phyloP scores from a whole-genome alignment of 2,113 vertebrate species.

The Notiomystis cincta region DNA sequence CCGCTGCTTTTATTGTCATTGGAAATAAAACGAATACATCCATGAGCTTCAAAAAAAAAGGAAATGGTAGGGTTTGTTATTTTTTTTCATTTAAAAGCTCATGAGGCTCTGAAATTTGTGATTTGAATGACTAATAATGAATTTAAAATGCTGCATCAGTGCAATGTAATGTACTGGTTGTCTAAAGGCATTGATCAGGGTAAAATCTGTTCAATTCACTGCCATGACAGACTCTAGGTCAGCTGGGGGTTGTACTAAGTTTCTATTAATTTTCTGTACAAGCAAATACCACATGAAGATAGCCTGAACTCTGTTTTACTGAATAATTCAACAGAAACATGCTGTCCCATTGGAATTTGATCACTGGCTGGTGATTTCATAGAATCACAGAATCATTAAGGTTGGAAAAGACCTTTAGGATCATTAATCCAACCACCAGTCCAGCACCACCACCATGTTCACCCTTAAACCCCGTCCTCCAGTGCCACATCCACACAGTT shows the following conservation, averaged over 20 bases:
- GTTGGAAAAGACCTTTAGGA: neutral
- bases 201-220: neutral
- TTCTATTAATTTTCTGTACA: neutral
- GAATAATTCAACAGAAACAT: neutral
- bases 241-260: neutral
- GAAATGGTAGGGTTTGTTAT: rapidly evolving
- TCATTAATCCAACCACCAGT: neutral
- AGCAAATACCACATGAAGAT: neutral
- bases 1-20: neutral
- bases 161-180: neutral
- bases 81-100: neutral
- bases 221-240: neutral
- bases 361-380: neutral
- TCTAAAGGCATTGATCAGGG: neutral
- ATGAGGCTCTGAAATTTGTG: neutral
- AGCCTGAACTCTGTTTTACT: neutral
- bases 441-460: neutral
- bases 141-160: neutral
- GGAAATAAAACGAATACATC: neutral
- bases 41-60: neutral
- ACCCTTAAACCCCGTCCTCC: neutral
- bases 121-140: neutral
- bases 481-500: neutral
- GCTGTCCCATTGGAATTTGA: neutral
- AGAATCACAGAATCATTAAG: neutral